Base-by-base conservation (phyloP, 2,113 vertebrate species). In the Machaerirhynchus nigripectus region DNA sequence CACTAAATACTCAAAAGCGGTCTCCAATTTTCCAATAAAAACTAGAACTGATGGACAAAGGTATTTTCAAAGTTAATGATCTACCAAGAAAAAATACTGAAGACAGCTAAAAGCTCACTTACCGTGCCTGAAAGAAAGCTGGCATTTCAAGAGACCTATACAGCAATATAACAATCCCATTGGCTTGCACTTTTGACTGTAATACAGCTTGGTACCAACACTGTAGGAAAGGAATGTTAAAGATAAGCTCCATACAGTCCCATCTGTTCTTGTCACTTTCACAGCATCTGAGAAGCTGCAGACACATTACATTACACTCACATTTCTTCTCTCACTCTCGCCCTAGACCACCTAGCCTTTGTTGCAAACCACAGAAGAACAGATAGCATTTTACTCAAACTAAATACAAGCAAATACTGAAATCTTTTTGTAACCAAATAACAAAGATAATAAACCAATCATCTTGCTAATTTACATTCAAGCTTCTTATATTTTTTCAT, bases 401-500 rank as follows among this genome's bases (percentile, higher is more conserved):
- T 40, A 75, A 87, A 71, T 49, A 23, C 15, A 87, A 75, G 4
- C 5, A 44, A 93, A 15, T 23, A 46, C 9, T 68, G 27, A 39
- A 44, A 64, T 55, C 0, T 39, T 82, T 77, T 50, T 47, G 21
- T 24, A 56, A 49, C 3, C 18, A 79, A 71, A 35, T 31, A 82
- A 19, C 1, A 4, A 92, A 74, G 28, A 49, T 9, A 18, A 23
- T n/a, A 87, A 81, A 42, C 26, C 13, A 60, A 46, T 16, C 20
- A 63, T 14, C 9, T 85, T 84, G 31, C 30, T 93, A 42, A 6
- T 52, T 42, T 78, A 52, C 7, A 22, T 40, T 57, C 4, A 27
- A 28, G 14, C 21, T 89, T 92, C 76, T 91, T 91, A 24, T 52
- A 12, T 3, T 35, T 95, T 71, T 84, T 94, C 40, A 69, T 86